Evolutionary conservation across 2,797 vertebrate genomes (phyloP).

Genomic region (Cirrhinus mrigala): DNA sequence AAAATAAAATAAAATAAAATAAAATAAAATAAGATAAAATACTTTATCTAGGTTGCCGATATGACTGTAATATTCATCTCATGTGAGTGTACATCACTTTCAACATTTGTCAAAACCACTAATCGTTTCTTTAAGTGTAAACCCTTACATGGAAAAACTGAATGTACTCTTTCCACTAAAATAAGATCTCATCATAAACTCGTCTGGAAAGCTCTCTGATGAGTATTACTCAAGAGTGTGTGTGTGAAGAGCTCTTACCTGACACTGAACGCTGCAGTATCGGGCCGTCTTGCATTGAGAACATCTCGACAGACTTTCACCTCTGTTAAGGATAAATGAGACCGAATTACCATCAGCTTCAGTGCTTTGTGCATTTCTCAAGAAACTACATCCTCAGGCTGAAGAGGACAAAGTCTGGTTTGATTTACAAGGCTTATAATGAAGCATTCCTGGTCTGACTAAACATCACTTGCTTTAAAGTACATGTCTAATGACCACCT

Average conservation of each 20-base stretch:
- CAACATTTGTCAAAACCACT: neutral
- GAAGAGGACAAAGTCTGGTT: slow-evolving; percentile 34
- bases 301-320: slow-evolving; percentile 85
- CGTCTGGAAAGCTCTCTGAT: neutral
- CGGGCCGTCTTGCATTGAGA: slow-evolving; percentile 90
- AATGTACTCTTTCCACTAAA: neutral
- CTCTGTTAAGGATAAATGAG: slow-evolving; percentile 74
- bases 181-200: neutral
- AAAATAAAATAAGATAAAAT: neutral
- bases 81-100: neutral
- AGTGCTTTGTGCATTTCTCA: slow-evolving; percentile 7
- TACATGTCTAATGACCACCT: slow-evolving; percentile 20
- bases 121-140: neutral
- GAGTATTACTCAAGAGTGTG: neutral
- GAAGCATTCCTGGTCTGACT: slow-evolving; percentile 11
- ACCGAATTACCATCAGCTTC: slow-evolving; percentile 36
- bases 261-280: slow-evolving; percentile 89
- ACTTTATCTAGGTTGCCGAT: neutral
- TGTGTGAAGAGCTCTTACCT: slow-evolving; percentile 80
- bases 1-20: neutral
- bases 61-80: neutral
- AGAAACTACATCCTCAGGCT: slow-evolving; percentile 1
- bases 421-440: slow-evolving; percentile 24
- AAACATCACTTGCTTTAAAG: slow-evolving; percentile 23
- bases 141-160: neutral